Evolutionary conservation across 2,113 vertebrate species (phyloP), one percentile per base, ranked within the genome.

Genomic region (Panurus biarmicus): DNA sequence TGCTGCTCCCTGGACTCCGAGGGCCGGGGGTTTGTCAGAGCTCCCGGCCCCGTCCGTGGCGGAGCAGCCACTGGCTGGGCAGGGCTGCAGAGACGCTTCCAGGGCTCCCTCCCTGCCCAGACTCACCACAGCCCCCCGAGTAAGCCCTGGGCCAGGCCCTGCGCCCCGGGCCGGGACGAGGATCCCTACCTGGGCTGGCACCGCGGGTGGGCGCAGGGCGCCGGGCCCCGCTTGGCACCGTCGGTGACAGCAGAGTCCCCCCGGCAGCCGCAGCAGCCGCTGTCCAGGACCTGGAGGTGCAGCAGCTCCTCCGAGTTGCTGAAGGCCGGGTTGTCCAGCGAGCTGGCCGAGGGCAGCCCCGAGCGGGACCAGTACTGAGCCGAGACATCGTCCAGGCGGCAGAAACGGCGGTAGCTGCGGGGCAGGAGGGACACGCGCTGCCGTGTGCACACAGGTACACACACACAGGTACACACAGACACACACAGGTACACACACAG

Each of bases 331-430:
- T 99, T 98, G 91, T 99, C 98, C 95, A 99, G 93, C 0, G 98
- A 98, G 89, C 98, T 98, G 24, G 97, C 97, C 1, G 97, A 97
- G 10, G 98, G 98, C 72, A 95, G 88, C 96, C 97, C 86, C 3
- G 98, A 98, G 48, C 97, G 97, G 2, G 97, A 96, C 98, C 98
- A 99, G 97, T 98, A 98, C 56, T 97, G 98, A 6, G 97, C 98
- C 0, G 98, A 98, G 87, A 99, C 97, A 7, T 99, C 98, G 20
- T 99, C 98, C 35, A 98, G 98, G 42, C 98, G 98, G 96, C 98
- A 99, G 97, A 99, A 99, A 81, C 98, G 98, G 36, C 98, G 98
- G 75, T 99, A 99, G 94, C 98, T 99, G 94, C 0, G 4, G 72
- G 84, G 12, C 44, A 2, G 42, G 65, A 22, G 0, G 1, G 36